A percentile compares a stretch with the other conserved stretches of the same genome.
These are phyloP conservation scores for Gopherus evgoodei DNA, from an alignment of 2,113 vertebrate species.

Conservation along the genomic window DNA sequence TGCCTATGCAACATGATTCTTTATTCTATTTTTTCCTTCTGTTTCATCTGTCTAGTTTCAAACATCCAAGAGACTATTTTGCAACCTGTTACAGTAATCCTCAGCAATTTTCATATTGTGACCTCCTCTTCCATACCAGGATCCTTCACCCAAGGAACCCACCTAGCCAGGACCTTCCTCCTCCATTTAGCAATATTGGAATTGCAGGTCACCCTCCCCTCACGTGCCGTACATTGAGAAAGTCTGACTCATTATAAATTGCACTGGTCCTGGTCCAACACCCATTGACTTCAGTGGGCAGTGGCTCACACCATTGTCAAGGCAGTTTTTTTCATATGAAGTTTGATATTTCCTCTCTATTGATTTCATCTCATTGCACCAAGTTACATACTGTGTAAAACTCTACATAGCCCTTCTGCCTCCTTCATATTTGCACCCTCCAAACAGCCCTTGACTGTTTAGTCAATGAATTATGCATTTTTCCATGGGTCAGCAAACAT, in stretches of 20 bases:
- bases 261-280: neutral
- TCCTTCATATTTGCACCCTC: constrained; percentile 44
- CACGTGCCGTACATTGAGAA: neutral
- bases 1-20: neutral
- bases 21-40: neutral
- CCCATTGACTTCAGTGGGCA: neutral
- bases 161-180: neutral
- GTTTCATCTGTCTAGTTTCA: neutral
- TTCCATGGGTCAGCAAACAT: constrained; percentile 70
- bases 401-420: constrained; percentile 13
- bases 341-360: neutral
- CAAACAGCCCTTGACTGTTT: constrained; percentile 64
- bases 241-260: neutral
- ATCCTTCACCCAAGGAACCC: neutral
- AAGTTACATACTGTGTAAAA: constrained; percentile 5
- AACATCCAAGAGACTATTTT: neutral
- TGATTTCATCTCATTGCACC: neutral
- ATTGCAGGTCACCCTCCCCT: neutral
- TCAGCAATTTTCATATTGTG: rapidly evolving
- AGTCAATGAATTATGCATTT: constrained; percentile 64
- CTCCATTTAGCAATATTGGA: neutral
- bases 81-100: neutral
- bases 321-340: rapidly evolving
- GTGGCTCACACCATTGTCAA: neutral
- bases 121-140: neutral